Base-by-base conservation (phyloP, 2,797 vertebrate species). In the Lacerta viridis region DNA sequence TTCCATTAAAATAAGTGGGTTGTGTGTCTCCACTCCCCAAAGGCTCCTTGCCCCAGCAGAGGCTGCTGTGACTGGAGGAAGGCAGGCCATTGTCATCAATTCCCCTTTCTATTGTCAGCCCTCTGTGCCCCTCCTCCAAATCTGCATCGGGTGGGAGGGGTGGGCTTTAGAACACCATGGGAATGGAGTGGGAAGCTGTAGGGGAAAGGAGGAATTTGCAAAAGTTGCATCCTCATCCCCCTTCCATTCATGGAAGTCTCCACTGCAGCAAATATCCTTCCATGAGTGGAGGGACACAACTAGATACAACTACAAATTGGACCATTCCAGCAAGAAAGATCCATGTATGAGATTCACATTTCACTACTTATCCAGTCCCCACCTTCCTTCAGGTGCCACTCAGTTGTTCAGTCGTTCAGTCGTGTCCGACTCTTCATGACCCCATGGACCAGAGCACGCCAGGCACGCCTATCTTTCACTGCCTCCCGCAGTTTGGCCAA, bases 341-440 rank as follows among this genome's bases (percentile, higher is more conserved):
- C 8, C n/a, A 68, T 9, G 23, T 7, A 5, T 27, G 29, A 36
- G 20, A 61, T 61, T 2, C 25, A 68, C 25, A 50, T 8, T 83
- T 15, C 41, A 69, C 46, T 39, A 11, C 39, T 69, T 23, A 77
- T 41, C 55, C 72, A 36, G 43, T 29, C 46, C 11, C 64, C 66
- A 46, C 25, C 11, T 80, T 74, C 27, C 55, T 68, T 87, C 64
- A 87, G 2, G 64, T 77, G 84, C 74, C 64, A 55, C 50, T 76
- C 87, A 17, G 1, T 77, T 92, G 33, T 33, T 33, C 33, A 33
- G 33, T 33, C 33, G 2, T 33, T 33, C 33, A 33, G 33, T 33
- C 33, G 33, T 33, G 33, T 33, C 33, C 2, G 33, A 33, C 33
- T 33, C 33, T 33, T 33, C 33, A 33, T 33, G 33, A 33, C 33